Evolutionary conservation across 2,888 invertebrate species (phyloP), one percentile per base, ranked within the genome.

Genomic region (Cetonia aurata): DNA sequence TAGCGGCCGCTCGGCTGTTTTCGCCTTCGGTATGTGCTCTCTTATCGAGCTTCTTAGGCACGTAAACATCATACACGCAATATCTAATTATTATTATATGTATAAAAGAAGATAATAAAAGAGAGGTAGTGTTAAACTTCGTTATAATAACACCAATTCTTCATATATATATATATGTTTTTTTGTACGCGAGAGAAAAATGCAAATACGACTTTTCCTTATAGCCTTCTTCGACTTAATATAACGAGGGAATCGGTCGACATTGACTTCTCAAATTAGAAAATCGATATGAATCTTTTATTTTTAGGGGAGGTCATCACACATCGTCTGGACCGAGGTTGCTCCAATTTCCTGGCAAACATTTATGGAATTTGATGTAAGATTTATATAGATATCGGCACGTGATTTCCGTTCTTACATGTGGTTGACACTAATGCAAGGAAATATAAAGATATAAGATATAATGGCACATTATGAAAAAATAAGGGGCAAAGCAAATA

Each of bases 21-120:
- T 74, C 75, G 77, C 77, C 77, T 77, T 75, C 73, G 75, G 75
- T 73, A 74, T 77, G 74, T 74, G 74, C 76, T 75, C 72, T 59
- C 52, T 55, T 46, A 60, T 69, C 69, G 73, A 71, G 73, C 73
- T 73, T 73, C 44, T 53, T 72, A 74, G 72, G 53, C 62, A 48
- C 62, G 62, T 62, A 70, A 73, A 70, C 70, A 62, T 66, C 56
- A 75, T 67, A 72, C 75, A 75, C 75, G 75, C 75, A 67, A 67
- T 67, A 67, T 67, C 55, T 73, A 25, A 25, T 4, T 25, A 25
- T 72, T 50, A 48, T 17, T 59, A 59, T 44, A 62, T 62, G 4
- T 4, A 25, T 25, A 25, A 31, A 42, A 59, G 19, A 59, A 15
- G 17, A 41, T 37, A 12, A 25, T 4, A 4, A 25, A 25, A 48